Percentiles rank a stretch among this genome's conserved stretches.
Conservation (phyloP, 2,888 invertebrate species). For the Eristalis pertinax region DNA sequence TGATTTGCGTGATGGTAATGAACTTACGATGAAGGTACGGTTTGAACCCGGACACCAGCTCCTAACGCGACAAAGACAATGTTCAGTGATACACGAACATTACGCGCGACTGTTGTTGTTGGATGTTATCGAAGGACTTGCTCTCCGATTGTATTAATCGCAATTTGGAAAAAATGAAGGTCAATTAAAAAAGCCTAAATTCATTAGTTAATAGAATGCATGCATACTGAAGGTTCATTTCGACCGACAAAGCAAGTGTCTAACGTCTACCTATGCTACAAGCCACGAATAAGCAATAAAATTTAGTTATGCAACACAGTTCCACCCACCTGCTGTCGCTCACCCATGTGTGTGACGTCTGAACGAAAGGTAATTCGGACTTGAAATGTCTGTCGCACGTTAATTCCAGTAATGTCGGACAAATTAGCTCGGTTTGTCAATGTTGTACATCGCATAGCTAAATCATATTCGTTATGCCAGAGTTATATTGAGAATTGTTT, state of each 20-base stretch:
- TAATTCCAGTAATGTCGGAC: slow-evolving; percentile 25
- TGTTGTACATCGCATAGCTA: slow-evolving; percentile 11
- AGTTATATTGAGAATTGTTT: slow-evolving; percentile 30
- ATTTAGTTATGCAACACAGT: not conserved
- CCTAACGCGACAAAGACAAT: too few species aligned
- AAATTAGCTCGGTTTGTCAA: slow-evolving; percentile 47
- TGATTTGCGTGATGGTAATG: too few species aligned
- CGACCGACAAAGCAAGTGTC: not conserved
- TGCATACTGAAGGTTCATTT: not conserved
- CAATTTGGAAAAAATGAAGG: not conserved
- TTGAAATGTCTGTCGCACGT: slow-evolving; percentile 26
- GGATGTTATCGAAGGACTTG: too few species aligned
- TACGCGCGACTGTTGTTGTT: too few species aligned
- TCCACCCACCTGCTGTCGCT: not conserved
- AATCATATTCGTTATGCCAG: slow-evolving; percentile 35
- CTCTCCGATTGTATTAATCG: too few species aligned
- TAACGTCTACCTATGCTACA: not conserved
- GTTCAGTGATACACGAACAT: too few species aligned
- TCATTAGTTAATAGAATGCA: not conserved
- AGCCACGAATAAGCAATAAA: slow-evolving; percentile 1
- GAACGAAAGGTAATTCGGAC: not conserved
- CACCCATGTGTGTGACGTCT: not conserved
- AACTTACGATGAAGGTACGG: too few species aligned
- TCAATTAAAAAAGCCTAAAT: not conserved
- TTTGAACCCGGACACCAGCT: too few species aligned